These are phyloP conservation scores for Emberiza fucata DNA, from an alignment of 2,113 vertebrate species.

Conservation along the genomic window DNA sequence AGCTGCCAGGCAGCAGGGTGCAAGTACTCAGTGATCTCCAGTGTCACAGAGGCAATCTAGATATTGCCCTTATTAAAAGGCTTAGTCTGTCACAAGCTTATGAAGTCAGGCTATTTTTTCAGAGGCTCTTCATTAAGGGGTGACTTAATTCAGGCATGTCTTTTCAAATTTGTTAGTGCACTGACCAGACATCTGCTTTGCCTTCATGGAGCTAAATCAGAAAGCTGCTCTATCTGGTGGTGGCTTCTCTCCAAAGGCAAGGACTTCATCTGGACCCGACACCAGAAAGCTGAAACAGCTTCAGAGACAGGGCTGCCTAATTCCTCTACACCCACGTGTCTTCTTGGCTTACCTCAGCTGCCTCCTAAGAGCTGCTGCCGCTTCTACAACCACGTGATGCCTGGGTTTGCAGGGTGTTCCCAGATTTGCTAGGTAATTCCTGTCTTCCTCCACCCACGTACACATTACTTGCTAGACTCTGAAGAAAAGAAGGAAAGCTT, in stretches of 20 bases:
- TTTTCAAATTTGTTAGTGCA: background rate
- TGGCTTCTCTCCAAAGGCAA: background rate
- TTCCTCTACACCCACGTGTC: background rate
- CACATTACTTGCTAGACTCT: background rate
- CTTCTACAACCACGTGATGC: background rate
- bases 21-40: background rate
- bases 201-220: background rate
- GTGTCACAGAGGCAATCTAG: background rate
- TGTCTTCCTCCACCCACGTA: background rate
- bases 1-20: background rate
- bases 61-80: background rate
- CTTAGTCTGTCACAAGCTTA: background rate
- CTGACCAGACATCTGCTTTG: background rate
- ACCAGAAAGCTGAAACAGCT: background rate
- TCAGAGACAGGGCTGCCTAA: background rate
- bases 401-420: conserved; percentile 12
- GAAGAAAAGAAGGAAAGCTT: conserved; percentile 23
- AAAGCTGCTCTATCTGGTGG: background rate
- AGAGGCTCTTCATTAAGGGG: background rate
- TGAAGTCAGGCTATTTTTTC: background rate
- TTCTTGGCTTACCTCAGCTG: conserved; percentile 1
- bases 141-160: background rate
- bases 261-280: background rate
- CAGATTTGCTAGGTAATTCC: conserved; percentile 8
- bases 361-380: background rate